Conservation (phyloP, 2,113 vertebrate species). For the Cheirogaleus medius region DNA sequence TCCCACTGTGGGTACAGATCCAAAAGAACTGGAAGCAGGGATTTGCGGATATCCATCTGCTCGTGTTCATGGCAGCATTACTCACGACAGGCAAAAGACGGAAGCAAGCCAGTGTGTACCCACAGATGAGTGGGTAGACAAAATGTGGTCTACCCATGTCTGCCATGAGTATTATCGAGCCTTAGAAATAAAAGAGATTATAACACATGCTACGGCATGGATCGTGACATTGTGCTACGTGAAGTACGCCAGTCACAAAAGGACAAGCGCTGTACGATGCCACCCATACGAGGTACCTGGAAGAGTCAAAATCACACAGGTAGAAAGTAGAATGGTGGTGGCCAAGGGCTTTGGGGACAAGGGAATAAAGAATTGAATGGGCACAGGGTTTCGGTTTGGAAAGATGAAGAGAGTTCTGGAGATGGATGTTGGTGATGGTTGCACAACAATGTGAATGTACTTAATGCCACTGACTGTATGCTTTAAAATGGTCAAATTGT, state of each 20-base stretch:
- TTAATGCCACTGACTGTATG: neutral
- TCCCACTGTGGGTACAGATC: neutral
- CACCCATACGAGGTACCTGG: neutral
- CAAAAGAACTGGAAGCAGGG: neutral
- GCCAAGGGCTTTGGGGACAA: no score
- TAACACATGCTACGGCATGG: neutral
- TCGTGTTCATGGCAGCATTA: neutral
- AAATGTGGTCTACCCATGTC: no score
- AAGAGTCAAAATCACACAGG: neutral
- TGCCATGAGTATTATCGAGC: neutral
- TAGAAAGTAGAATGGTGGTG: neutral
- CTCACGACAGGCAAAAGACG: no score
- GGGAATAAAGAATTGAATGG: no score
- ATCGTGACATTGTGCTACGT: neutral
- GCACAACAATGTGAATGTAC: accelerated
- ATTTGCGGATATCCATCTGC: no score
- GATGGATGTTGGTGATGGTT: neutral
- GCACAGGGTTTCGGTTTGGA: neutral
- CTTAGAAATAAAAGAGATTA: neutral
- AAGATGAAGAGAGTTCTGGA: neutral
- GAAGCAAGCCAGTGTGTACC: neutral
- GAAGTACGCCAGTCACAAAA: neutral
- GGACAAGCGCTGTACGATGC: neutral
- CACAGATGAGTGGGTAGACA: neutral
- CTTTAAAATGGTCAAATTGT: neutral